Base-by-base conservation (phyloP, 2,113 vertebrate species). In the Garra rufa region DNA sequence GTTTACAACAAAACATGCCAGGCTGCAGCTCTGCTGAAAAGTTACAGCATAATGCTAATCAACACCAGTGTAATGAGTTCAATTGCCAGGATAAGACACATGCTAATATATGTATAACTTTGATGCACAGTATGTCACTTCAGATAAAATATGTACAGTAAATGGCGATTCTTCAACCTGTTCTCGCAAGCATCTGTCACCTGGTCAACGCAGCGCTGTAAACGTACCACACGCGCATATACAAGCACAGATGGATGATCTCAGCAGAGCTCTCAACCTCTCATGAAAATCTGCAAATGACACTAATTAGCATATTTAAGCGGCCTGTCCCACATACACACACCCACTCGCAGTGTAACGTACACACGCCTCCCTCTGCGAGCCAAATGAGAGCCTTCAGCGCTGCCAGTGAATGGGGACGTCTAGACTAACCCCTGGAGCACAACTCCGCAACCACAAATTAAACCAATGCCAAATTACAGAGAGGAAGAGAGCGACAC, bases 361-460 rank as follows among this genome's bases (percentile, higher is more conserved):
- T 46, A 80, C 77, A 46, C 41, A 63, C 43, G 1, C 21, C 24
- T 46, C 57, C 57, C 57, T 9, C 57, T 43, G 1, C 41, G 10
- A 65, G 59, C 4, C 17, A 80, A 65, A 80, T 48, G 17, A 65
- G 59, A 65, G 41, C 59, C 43, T 80, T 75, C 41, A 61, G 52
- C 14, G 6, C 41, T 65, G 24, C 24, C 76, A 17, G 30, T 77
- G 76, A 77, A 61, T 55, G 43, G 44, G 4, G 69, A 73, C 21
- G 59, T 76, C 73, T 84, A 52, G 26, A 65, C 59, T 55, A 75
- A 67, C 80, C 82, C 82, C 41, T 63, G 71, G n/a, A 84, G 74
- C 21, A 19, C 28, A 65, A 43, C 48, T 19, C 61, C 74, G 24
- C 74, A 77, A 52, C 28, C 28, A 77, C 73, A 77, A 69, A 77